Evolutionary conservation across 1,140 invertebrate species (phyloP).

Genomic region (Brachionus asplanchnoidis): DNA sequence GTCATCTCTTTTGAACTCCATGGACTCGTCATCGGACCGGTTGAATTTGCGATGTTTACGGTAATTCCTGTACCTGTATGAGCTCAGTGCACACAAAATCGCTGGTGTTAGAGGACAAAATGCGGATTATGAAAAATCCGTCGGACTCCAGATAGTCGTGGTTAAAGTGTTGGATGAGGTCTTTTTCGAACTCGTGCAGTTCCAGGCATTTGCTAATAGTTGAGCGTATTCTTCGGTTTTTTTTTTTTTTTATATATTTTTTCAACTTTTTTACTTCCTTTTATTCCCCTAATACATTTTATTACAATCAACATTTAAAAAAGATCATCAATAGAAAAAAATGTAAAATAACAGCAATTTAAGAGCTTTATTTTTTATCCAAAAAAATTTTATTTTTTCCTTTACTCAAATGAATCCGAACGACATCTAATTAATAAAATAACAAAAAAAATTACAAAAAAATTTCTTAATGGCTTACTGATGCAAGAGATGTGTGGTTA

Average conservation of each 20-base stretch:
- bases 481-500: too few relatives aligned
- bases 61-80: conserved; percentile 58
- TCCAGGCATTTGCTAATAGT: conserved; percentile 13
- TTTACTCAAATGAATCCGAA: background rate
- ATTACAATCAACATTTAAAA: background rate
- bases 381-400: background rate
- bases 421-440: too few relatives aligned
- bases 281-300: background rate
- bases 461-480: background rate
- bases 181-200: conserved; percentile 47
- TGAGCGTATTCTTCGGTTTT: conserved; percentile 12
- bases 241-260: background rate
- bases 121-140: conserved; percentile 59
- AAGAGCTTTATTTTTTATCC: background rate
- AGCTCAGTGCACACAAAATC: conserved; percentile 60
- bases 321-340: background rate
- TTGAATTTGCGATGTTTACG: conserved; percentile 47
- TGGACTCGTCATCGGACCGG: conserved; percentile 5
- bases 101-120: conserved; percentile 60
- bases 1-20: background rate
- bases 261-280: background rate
- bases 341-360: background rate
- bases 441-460: background rate
- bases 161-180: conserved; percentile 55
- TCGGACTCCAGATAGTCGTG: conserved; percentile 60